Evolutionary conservation across 2,797 vertebrate genomes (phyloP), one percentile per base, ranked within the genome.

Genomic region (Leptoclinus maculatus): DNA sequence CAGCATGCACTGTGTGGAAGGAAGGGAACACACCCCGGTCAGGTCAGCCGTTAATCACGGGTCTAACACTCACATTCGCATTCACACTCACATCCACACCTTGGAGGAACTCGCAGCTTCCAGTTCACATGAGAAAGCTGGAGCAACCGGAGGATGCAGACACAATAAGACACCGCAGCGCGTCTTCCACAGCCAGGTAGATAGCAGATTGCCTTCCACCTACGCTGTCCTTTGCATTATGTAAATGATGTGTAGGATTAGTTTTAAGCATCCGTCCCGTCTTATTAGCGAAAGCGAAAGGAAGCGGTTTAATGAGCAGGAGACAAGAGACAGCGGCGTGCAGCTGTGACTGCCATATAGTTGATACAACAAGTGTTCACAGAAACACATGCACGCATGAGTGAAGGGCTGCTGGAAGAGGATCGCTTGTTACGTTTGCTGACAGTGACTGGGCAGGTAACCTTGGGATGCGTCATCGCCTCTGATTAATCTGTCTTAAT

Each of bases 81-180:
- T 74, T 76, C 72, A 79, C 66, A 73, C 63, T 65, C 66, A 66
- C 65, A 56, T 43, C 45, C 56, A 59, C 73, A 82, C 47, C 62
- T 27, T 12, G 34, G 21, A 25, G 60, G 41, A 76, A 74, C 59
- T 64, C 63, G 74, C 66, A 64, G 64, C 43, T 83, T 82, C 60
- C 59, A 66, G 23, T 49, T 76, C 57, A 72, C 72, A 41, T 32
- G 64, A 83, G 74, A 51, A 49, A 72, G 78, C 63, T 14, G 75
- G 12, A 38, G 59, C 59, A 58, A 36, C 58, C 27, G 27, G 57
- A 79, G 36, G 47, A 71, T 10, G 12, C 45, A 63, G 57, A 72
- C 29, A 66, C 36, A 56, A 57, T 79, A 45, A 39, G 73, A 70
- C 54, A 27, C 29, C 69, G 45, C 67, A 70, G 54, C 14, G 1